A percentile compares a stretch with the other conserved stretches of the same genome.
Evolutionary conservation across 2,797 vertebrate species (phyloP).

Genomic region (Chromobotia macracanthus): DNA sequence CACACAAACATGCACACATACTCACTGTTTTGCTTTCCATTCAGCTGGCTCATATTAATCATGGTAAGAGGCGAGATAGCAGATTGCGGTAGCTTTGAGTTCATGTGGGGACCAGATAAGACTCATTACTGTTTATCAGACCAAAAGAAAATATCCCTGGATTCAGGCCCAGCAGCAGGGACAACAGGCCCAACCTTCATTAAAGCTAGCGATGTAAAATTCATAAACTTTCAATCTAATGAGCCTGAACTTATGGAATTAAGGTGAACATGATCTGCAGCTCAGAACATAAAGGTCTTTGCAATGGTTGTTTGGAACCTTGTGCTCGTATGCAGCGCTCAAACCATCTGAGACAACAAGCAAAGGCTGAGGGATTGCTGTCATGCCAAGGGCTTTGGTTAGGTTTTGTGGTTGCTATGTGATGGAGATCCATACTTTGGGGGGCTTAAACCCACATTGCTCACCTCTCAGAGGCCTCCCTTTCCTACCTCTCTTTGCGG

Average conservation of each 20-base stretch:
- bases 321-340: not conserved
- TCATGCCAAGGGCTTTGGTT: slow-evolving; percentile 29
- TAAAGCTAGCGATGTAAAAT: slow-evolving; percentile 39
- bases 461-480: slow-evolving; percentile 53
- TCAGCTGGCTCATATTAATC: slow-evolving; percentile 60
- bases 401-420: slow-evolving; percentile 54
- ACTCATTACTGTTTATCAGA: slow-evolving; percentile 57
- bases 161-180: slow-evolving; percentile 48
- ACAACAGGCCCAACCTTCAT: slow-evolving; percentile 40
- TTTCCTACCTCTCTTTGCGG: slow-evolving; percentile 44
- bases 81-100: slow-evolving; percentile 58
- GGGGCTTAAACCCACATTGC: slow-evolving; percentile 49
- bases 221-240: slow-evolving; percentile 22
- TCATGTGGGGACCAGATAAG: slow-evolving; percentile 58
- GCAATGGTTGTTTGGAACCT: not conserved
- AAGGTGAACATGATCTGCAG: not conserved
- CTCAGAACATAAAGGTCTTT: not conserved
- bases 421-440: slow-evolving; percentile 46
- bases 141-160: slow-evolving; percentile 52
- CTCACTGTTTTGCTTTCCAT: slow-evolving; percentile 41
- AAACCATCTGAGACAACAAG: slow-evolving; percentile 6
- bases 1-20: slow-evolving; percentile 27
- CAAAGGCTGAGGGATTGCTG: slow-evolving; percentile 18
- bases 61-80: slow-evolving; percentile 50
- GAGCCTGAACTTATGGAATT: slow-evolving; percentile 27